Base-by-base conservation (phyloP, 2,888 invertebrate genomes). In the Lithosia quadra region DNA sequence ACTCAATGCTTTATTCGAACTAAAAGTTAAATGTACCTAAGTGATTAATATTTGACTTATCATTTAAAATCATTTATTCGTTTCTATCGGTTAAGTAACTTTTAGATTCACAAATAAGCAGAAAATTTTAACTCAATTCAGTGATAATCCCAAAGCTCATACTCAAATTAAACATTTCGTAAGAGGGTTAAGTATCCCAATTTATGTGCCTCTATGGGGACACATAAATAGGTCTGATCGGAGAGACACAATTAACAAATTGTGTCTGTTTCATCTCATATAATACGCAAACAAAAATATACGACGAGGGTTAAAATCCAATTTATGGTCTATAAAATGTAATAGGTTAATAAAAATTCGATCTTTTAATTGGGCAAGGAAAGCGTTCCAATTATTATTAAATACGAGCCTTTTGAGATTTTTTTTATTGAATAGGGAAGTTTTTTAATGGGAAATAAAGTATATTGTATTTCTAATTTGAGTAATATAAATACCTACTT, bases 241-340 rank as follows among this genome's bases (percentile, higher is more conserved):
- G 67, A 33, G 10, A 63, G 61, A 71, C 67, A 67, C 62, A 73
- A 77, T 76, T 73, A 74, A 71, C 69, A 69, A 79, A 79, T 77
- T 80, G 68, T 76, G 53, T 39, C 67, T 68, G 59, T 72, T 79
- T 74, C 60, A 75, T 79, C 69, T 65, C 65, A 64, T 75, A 69
- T 63, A 68, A 66, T 66, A 69, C 68, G 57, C 43, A 78, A 73
- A 73, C 68, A 71, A 49, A 72, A 69, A 72, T 58, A 72, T 70
- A 73, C 65, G 70, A 70, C 64, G 66, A 65, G 65, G 56, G 70
- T 73, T 73, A 68, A 77, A 72, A 55, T 59, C 61, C 49, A 76
- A 66, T 78, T 77, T 74, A 80, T 74, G 49, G 22, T 33, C 67
- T 43, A 74, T 76, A 73, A 75, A 81, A 82, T 63, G 58, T 65